A percentile compares a stretch with the other conserved stretches of the same genome.
phyloP scores from a whole-genome alignment of 1,140 invertebrate species.

The Drosophila arawakana region DNA sequence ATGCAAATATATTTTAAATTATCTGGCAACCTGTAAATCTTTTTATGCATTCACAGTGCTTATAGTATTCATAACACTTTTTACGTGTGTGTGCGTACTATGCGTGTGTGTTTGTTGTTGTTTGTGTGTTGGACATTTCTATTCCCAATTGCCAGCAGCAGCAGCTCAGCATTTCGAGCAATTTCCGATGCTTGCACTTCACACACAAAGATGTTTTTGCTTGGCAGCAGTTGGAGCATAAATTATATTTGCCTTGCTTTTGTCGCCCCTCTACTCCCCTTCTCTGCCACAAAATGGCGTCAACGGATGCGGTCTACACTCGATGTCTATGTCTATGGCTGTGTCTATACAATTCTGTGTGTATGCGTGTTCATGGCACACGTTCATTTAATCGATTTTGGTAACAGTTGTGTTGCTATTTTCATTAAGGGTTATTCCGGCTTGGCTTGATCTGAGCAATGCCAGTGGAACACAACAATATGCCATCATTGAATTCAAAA shows the following conservation, averaged over 20 bases:
- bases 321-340: not conserved
- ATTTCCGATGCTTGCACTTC: conserved; percentile 33
- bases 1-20: conserved; percentile 12
- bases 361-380: conserved; percentile 30
- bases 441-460: conserved; percentile 72
- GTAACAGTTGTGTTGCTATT: conserved; percentile 74
- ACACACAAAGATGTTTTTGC: conserved; percentile 36
- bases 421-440: conserved; percentile 81
- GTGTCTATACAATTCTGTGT: not conserved
- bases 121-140: conserved; percentile 8
- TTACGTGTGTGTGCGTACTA: not conserved
- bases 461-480: conserved; percentile 40
- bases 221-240: conserved; percentile 53
- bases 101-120: not conserved
- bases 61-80: conserved; percentile 4
- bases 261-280: conserved; percentile 4
- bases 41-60: conserved; percentile 17
- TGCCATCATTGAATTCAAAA: conserved; percentile 28
- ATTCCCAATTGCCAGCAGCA: conserved; percentile 37
- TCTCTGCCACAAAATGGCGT: conserved; percentile 49
- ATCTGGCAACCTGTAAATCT: conserved; percentile 38
- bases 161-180: conserved; percentile 13
- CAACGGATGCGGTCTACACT: conserved; percentile 59
- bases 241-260: conserved; percentile 68
- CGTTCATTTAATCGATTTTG: conserved; percentile 72